Evolutionary conservation across 2,888 invertebrate species (phyloP), one percentile per base, ranked within the genome.

Genomic region (Globia sparganii): DNA sequence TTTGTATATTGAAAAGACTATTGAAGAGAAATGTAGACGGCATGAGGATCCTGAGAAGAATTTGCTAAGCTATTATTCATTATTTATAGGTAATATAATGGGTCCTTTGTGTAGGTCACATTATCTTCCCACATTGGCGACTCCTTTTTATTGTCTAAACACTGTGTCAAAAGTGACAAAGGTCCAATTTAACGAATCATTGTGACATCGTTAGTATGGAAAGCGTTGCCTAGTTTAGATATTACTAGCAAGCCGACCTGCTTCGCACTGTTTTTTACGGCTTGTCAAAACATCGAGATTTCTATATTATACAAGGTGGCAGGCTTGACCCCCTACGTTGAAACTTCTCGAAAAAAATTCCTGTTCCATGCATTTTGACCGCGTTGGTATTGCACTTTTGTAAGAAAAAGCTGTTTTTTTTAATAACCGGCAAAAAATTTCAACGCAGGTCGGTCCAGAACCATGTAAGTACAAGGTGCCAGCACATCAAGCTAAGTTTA

Each of bases 1-100:
- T 62, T 8, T 37, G 11, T n/a, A 46, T 71, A 59, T 71, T 70
- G 21, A 53, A 74, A 53, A 21, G 3, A n/a, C 25, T 31, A 49
- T 46, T 25, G 53, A 68, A 31, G 11, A 9, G 43, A 43, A 28
- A 43, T 58, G 8, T 49, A n/a, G 9, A 46, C n/a, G 31, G 18
- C 61, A 62, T n/a, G 21, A 62, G 11, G 18, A 28, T 58, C 28
- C 6, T 2, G 3, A 40, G 53, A 75, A 34, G 34, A 21, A 53
- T 75, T 31, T 40, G 18, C 75, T 31, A 25, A 43, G 53, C 31
- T n/a, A 43, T 46, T 67, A 40, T 49, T n/a, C 58, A 77, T 67
- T 68, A 59, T 76, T 76, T 15, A 65, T 56, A n/a, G n/a, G n/a
- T n/a, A 34, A 66, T 21, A 66, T 15, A 56, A 43, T 66, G 28